Evolutionary conservation across 53 echinoderm and acorn worm species (phyloP), one percentile per base, ranked within the genome.

Genomic region (Temnopleurus reevesii): DNA sequence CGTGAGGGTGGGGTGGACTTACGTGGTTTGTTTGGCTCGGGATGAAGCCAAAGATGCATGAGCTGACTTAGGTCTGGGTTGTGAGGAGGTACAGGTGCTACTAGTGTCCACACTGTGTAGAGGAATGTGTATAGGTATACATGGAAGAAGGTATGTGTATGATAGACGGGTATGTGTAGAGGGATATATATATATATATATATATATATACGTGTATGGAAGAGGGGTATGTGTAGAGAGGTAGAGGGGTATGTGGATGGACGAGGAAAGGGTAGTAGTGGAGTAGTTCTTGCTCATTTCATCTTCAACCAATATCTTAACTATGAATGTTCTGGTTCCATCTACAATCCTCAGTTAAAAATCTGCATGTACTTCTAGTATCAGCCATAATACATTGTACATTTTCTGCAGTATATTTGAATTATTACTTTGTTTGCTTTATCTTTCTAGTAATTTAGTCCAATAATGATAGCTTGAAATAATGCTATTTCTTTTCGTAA

Each of bases 31-130:
- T 18, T 56, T 83, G 54, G 83, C 55, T 36, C 51, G 34, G 41
- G 83, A 83, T 17, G 55, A 35, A 51, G 47, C 86, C 44, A 60
- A 17, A 27, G 60, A 43, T 5, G 45, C 15, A 18, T 86, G 64
- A 86, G 64, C 46, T 25, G 86, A 46, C 23, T 63, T 59, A 38
- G 86, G 29, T 86, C 45, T 86, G 86, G 59, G 64, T 43, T 54
- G 83, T 29, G 53, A 51, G 47, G 76, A 58, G 58, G 71, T 71
- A 71, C 9, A 56, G 45, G 80, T 47, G 57, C 41, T 55, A 83
- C 55, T 55, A 83, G 53, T 12, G 55, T 36, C 55, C 83, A 83
- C 83, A 83, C 83, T 83, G 83, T 23, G 56, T 53, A 51, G 51
- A 83, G 57, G 53, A 49, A 81, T 13, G n/a, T 9, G 76, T 31